These are phyloP conservation scores for Patella ulyssiponensis DNA, from an alignment of 2,888 invertebrate species.

Conservation along the genomic window DNA sequence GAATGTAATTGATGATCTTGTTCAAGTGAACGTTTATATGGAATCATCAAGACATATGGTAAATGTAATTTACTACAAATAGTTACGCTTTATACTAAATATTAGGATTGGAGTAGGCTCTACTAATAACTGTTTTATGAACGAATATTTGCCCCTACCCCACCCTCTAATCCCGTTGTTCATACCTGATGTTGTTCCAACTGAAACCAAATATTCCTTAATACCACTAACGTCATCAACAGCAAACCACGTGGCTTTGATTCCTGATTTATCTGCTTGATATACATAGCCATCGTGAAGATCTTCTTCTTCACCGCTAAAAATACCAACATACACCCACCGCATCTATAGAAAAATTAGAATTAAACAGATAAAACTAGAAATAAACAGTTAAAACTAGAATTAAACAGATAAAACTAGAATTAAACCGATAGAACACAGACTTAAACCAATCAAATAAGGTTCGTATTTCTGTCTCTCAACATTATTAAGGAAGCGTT, in stretches of 20 bases:
- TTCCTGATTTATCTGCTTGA: constrained; percentile 45
- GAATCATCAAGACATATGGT: too few relatives aligned
- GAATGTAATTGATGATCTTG: too few relatives aligned
- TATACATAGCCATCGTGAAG: constrained; percentile 45
- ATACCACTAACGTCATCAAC: constrained; percentile 50
- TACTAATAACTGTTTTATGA: background rate
- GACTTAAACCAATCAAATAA: background rate
- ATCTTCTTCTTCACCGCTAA: constrained; percentile 46
- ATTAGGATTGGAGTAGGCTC: too few relatives aligned
- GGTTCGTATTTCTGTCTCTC: background rate
- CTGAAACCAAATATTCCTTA: constrained; percentile 39
- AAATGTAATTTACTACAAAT: too few relatives aligned
- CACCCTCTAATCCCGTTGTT: background rate
- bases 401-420: too few relatives aligned
- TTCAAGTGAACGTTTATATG: too few relatives aligned
- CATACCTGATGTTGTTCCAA: constrained; percentile 50
- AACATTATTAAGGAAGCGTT: background rate
- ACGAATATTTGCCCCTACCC: background rate
- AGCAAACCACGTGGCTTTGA: constrained; percentile 48
- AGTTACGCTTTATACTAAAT: too few relatives aligned
- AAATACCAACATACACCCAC: constrained; percentile 44
- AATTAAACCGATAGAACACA: background rate
- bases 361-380: too few relatives aligned
- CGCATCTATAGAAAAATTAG: background rate
- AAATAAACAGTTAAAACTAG: too few relatives aligned